Evolutionary conservation across 1,140 invertebrate genomes (phyloP), one percentile per base, ranked within the genome.

Genomic region (Lamellibrachia luymesi): DNA sequence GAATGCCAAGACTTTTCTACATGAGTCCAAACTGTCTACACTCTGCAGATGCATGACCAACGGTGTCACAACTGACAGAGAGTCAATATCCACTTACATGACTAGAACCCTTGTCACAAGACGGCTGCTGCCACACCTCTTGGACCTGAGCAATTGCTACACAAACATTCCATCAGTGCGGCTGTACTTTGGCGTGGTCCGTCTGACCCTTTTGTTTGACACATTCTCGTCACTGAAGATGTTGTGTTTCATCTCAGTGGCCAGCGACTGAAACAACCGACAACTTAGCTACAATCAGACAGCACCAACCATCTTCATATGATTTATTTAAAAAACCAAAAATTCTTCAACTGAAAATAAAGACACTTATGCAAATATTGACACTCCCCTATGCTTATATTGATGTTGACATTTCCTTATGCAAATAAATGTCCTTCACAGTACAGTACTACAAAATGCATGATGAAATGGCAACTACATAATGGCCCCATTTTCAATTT

Each of bases 171-270:
- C 13, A 13, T 56, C 64, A 17, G 64, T 22, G 25, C 93, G 89
- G 90, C 90, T 93, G 90, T 93, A 93, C 22, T 90, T 90, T 17
- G 50, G 90, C 6, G 80, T 90, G 2, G 51, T 51, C 17, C 52
- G 90, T 27, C 93, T 38, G 13, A 90, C 91, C 27, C 93, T 50
- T 50, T 50, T 50, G 6, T 51, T 51, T 7, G 38, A 25, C 25
- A 52, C 93, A n/a, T 93, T 93, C 80, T 93, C 93, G 25, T 93
- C 93, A 49, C 95, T 95, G 92, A 95, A 95, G 13, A 94, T 93
- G 92, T 94, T 94, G 93, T 95, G 95, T 92, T 94, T 95, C 93
- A 95, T 95, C 90, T 96, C 96, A n/a, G 95, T 96, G 2, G 96
- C 96, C 92, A 93, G 93, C 0, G 96, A 96, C 95, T 96, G 95